These are phyloP conservation scores for Sinhomidia bicolor DNA, from an alignment of 2,888 invertebrate genomes.

Conservation along the genomic window DNA sequence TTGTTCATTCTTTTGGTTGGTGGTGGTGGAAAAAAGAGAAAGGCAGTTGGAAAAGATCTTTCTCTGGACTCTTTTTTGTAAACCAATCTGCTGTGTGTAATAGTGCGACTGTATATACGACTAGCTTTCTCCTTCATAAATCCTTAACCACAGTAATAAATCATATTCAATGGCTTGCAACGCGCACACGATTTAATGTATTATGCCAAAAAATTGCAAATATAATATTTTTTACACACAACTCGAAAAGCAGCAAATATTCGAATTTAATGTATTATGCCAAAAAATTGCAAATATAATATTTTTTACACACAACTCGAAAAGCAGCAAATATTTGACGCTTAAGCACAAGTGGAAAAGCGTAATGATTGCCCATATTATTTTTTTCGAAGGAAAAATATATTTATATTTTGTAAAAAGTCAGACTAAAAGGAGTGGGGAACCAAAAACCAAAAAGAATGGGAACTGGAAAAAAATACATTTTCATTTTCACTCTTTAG, in stretches of 20 bases:
- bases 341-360: background rate
- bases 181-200: conserved; percentile 74
- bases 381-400: background rate
- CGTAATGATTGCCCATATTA: background rate
- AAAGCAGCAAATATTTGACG: background rate
- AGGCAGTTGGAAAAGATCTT: too few relatives aligned
- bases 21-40: background rate
- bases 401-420: background rate
- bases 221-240: background rate
- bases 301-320: too few relatives aligned
- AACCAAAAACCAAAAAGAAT: too few relatives aligned
- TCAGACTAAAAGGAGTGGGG: background rate
- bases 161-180: conserved; percentile 77
- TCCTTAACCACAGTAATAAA: conserved; percentile 76
- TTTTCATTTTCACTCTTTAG: too few relatives aligned
- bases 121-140: conserved; percentile 77
- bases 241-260: too few relatives aligned
- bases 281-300: conserved; percentile 65
- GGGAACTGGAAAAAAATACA: too few relatives aligned
- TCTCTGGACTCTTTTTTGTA: too few relatives aligned
- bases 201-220: conserved; percentile 72
- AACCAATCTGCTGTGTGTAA: too few relatives aligned
- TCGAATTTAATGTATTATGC: conserved; percentile 75
- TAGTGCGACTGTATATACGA: conserved; percentile 43
- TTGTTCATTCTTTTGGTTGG: background rate